Percentiles rank a stretch among this genome's conserved stretches.
Evolutionary conservation across 2,113 vertebrate genomes (phyloP).

Genomic region (Phrynosoma platyrhinos): DNA sequence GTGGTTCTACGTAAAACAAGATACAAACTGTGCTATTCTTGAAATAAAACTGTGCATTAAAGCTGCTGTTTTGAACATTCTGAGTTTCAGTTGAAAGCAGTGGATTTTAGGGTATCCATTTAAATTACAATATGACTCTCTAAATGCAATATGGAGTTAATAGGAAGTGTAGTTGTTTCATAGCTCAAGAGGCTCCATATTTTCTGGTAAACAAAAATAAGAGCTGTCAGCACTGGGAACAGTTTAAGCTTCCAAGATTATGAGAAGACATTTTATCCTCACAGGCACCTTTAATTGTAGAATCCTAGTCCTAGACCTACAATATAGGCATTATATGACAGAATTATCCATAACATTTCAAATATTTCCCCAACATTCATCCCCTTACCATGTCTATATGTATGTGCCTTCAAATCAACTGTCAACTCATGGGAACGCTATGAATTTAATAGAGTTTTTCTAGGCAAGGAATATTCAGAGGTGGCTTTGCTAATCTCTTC

Average conservation of each 20-base stretch:
- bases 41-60: not conserved
- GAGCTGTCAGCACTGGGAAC: not conserved
- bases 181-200: not conserved
- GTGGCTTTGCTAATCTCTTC: too few species aligned
- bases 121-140: not conserved
- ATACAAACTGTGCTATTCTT: not conserved
- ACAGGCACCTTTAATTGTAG: too few species aligned
- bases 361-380: too few species aligned
- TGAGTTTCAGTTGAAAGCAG: not conserved
- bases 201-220: not conserved
- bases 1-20: not conserved
- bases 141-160: not conserved
- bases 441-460: too few species aligned
- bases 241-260: not conserved
- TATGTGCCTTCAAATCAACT: too few species aligned
- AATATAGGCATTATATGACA: too few species aligned
- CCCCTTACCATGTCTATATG: too few species aligned
- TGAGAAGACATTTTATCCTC: too few species aligned
- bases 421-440: too few species aligned
- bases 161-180: not conserved
- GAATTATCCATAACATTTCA: too few species aligned
- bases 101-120: not conserved
- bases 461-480: too few species aligned
- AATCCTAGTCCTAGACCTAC: too few species aligned
- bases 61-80: not conserved